phyloP scores from a whole-genome alignment of 2,113 vertebrate species.

The Sinosuthora webbiana region DNA sequence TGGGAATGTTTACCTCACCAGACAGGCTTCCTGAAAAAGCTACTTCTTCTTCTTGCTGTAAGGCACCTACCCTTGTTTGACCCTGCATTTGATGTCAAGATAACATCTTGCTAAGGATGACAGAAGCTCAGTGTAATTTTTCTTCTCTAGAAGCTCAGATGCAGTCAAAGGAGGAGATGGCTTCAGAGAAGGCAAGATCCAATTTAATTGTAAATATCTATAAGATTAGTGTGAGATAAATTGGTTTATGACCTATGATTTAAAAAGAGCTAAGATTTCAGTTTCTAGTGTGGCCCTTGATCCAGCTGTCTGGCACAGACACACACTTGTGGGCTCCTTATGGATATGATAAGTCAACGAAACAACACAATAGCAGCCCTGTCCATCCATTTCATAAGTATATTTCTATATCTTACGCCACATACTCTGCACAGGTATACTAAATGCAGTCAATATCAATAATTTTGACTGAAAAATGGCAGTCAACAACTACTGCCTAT shows the following conservation, averaged over 20 bases:
- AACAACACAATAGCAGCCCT: neutral
- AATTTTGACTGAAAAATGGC: neutral
- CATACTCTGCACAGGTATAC: neutral
- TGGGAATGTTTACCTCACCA: neutral
- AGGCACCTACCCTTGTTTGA: neutral
- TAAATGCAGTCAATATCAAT: neutral
- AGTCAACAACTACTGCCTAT: neutral
- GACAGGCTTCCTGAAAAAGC: neutral
- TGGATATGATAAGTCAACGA: neutral
- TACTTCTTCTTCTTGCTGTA: neutral
- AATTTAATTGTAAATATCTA: conserved; percentile 1
- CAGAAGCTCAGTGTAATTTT: neutral
- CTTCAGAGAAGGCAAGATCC: neutral
- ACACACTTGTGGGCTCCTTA: neutral
- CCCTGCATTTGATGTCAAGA: neutral
- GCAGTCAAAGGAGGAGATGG: neutral
- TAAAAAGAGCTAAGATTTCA: neutral
- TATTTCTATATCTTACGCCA: neutral
- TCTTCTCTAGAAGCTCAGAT: neutral
- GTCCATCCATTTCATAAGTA: neutral
- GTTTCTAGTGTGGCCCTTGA: neutral
- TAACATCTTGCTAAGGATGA: neutral
- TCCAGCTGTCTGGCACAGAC: neutral
- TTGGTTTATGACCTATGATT: neutral
- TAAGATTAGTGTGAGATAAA: neutral